Evolutionary conservation across 2,113 vertebrate species (phyloP).

Genomic region (Chrysemys picta): DNA sequence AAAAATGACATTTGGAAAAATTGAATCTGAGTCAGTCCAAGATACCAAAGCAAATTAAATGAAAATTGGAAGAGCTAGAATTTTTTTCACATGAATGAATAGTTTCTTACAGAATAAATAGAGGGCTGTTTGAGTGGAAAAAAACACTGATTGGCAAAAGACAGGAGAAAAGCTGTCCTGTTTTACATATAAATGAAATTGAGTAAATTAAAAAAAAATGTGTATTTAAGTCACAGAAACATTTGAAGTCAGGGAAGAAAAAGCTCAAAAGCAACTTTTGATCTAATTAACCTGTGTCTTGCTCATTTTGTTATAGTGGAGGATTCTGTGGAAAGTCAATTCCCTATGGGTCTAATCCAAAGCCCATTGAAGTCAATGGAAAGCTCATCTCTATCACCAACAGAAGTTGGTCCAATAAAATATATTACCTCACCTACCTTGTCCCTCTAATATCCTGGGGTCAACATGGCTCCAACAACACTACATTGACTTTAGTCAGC

Average conservation of each 20-base stretch:
- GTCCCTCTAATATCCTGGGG: neutral
- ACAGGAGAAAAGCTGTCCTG: slow-evolving; percentile 52
- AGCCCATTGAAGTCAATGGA: neutral
- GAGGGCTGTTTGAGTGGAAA: slow-evolving; percentile 67
- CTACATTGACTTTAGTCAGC: neutral
- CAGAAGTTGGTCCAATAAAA: neutral
- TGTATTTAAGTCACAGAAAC: slow-evolving; percentile 44
- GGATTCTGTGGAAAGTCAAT: neutral
- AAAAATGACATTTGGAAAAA: slow-evolving; percentile 74
- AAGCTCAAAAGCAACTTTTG: neutral
- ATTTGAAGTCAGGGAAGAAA: slow-evolving; percentile 24
- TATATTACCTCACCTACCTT: neutral
- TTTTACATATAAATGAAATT: slow-evolving; percentile 77
- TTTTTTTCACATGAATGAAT: slow-evolving; percentile 74
- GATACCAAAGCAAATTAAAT: slow-evolving; percentile 74
- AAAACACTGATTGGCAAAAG: slow-evolving; percentile 66
- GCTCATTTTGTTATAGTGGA: slow-evolving; percentile 3
- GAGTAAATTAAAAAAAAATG: neutral
- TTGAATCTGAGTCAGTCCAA: slow-evolving; percentile 64
- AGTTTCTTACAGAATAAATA: slow-evolving; percentile 76
- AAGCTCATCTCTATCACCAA: neutral
- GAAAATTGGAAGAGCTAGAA: slow-evolving; percentile 72
- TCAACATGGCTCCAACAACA: neutral
- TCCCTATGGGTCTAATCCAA: neutral
- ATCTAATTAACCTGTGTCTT: slow-evolving; percentile 30